Base-by-base conservation (phyloP, 2,888 invertebrate genomes). In the Xylocampa areola region DNA sequence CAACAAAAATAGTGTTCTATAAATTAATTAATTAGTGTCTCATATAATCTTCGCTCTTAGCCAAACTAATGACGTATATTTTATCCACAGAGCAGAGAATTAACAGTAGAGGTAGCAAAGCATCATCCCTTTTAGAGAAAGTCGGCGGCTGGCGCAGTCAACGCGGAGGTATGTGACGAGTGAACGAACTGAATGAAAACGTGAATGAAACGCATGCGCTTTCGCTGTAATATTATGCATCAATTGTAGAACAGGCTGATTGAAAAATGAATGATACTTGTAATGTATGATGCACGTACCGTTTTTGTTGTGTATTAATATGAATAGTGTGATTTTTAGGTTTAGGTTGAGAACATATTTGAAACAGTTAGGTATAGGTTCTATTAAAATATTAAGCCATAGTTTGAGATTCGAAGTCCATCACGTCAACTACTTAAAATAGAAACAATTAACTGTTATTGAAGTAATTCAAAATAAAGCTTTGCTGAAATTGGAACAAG, bases 81-180 rank as follows among this genome's bases (percentile, higher is more conserved):
- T 92, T 66, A 86, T 92, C 78, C 94, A 91, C 94, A 94, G 94
- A 93, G 86, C 91, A 93, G 84, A 91, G 91, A 92, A 88, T 92
- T 88, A 91, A 88, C 86, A 89, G 73, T 90, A 92, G 92, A 86
- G 93, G 87, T 88, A 91, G 88, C 91, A 92, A 93, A 86, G 68
- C 89, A 49, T 84, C 91, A 52, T 86, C 84, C 64, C 80, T 90
- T 68, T 77, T 93, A 70, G 87, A 90, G 73, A 93, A 89, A 82
- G 85, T 90, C 87, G 92, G 93, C 85, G 92, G 92, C 4, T 94
- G 93, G 92, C 92, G 94, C 73, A 93, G 92, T 76, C 93, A 93
- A 72, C 92, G 94, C 62, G 93, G 93, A 94, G 94, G 94, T 94
- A 93, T 82, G 93, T 89, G 77, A 54, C 57, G 63, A 60, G 63